Evolutionary conservation across 2,888 invertebrate species (phyloP), one percentile per base, ranked within the genome.

Genomic region (Epinotia brunnichana): DNA sequence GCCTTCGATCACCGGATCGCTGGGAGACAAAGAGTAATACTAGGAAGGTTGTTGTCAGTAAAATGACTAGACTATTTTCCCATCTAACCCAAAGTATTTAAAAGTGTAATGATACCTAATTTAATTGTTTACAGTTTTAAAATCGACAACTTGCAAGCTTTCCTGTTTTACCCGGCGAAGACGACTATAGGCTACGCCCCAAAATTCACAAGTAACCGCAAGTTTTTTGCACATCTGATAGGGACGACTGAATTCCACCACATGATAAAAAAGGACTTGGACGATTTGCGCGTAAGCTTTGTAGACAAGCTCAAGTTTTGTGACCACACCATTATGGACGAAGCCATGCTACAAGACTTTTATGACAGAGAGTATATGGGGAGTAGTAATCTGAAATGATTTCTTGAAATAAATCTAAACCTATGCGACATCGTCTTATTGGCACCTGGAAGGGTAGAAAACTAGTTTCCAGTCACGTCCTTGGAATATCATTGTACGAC

Each of bases 161-260:
- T 80, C 75, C 81, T 91, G 0, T 88, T 89, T 76, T 82, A 80
- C 39, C 89, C 86, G 9, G 81, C 88, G 11, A 88, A 84, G 78
- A 91, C 92, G 0, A 92, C 92, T 2, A 86, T 92, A 13, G 92
- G 91, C 2, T 83, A 83, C 54, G 83, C 85, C 1, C 87, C 86
- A 15, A 86, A 84, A 75, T 88, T 86, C 75, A 89, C 90, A 3
- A 80, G 73, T n/a, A 90, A 92, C 74, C 82, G 90, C 41, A 90
- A 89, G 68, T 91, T 88, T 79, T 90, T 92, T 67, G 88, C 90
- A 9, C 91, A 92, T 74, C 77, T 92, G 78, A 81, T 92, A 39
- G 79, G 78, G 35, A 83, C 87, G 35, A 67, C 80, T 0, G 82
- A 76, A 0, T 92, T 91, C 69, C 90, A 86, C 78, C 82, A 82